phyloP scores from a whole-genome alignment of 2,113 vertebrate genomes.

The Sander lucioperca region DNA sequence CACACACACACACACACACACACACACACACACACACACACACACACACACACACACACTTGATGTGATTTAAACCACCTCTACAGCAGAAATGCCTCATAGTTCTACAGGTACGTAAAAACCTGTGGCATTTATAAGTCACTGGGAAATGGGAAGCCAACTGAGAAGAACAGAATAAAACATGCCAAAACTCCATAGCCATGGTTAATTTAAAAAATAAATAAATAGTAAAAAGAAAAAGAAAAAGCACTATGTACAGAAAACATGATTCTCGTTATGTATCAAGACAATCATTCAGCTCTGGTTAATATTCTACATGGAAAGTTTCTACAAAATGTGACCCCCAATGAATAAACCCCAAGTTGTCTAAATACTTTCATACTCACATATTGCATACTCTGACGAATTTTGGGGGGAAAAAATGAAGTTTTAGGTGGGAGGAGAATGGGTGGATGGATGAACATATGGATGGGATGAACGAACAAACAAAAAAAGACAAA shows the following conservation, averaged over 20 bases:
- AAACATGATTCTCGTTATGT: constrained; percentile 24
- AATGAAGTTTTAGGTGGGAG: constrained; percentile 52
- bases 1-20: constrained; percentile 27
- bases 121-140: constrained; percentile 17
- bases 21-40: constrained; percentile 33
- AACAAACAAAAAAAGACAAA: constrained; percentile 68
- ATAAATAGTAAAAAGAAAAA: neutral
- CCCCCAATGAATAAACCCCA: constrained; percentile 33
- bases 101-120: constrained; percentile 5
- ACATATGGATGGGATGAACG: constrained; percentile 68
- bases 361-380: constrained; percentile 66
- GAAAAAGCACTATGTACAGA: neutral
- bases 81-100: constrained; percentile 12
- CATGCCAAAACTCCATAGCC: constrained; percentile 12
- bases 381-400: constrained; percentile 86
- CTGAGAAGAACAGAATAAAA: constrained; percentile 20
- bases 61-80: constrained; percentile 19
- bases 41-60: constrained; percentile 4
- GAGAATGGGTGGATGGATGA: constrained; percentile 49
- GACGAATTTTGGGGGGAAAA: constrained; percentile 52
- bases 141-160: constrained; percentile 15
- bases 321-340: neutral
- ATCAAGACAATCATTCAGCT: constrained; percentile 42
- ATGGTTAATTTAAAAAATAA: constrained; percentile 1
- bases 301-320: constrained; percentile 22